Conservation (phyloP, 2,797 vertebrate genomes). For the Gymnoscopelus braueri region DNA sequence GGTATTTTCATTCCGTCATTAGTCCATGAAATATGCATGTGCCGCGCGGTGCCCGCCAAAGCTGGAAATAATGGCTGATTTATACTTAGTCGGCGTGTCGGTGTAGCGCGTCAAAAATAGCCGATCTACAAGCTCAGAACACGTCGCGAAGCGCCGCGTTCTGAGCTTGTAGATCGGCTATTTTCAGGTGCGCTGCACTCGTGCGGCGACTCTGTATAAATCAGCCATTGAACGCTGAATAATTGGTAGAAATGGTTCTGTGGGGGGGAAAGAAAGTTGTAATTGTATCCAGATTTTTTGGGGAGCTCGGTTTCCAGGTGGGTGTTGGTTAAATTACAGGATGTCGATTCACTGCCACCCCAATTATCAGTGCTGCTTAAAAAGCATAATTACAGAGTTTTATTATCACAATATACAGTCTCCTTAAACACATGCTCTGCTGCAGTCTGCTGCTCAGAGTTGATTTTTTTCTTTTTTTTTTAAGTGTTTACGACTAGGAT, state of each 20-base stretch:
- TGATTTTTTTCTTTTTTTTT: too few species aligned
- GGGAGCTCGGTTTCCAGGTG: slow-evolving; percentile 85
- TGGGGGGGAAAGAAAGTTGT: slow-evolving; percentile 36
- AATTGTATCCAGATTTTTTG: slow-evolving; percentile 86
- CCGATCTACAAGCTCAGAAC: too few species aligned
- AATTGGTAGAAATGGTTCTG: not conserved
- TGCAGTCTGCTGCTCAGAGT: too few species aligned
- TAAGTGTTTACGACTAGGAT: too few species aligned
- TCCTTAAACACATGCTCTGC: not conserved
- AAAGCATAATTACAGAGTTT: slow-evolving; percentile 64
- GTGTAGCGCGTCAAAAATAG: too few species aligned
- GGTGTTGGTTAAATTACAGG: slow-evolving; percentile 81
- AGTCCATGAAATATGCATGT: not conserved
- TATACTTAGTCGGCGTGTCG: too few species aligned
- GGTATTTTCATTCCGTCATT: not conserved
- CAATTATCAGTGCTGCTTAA: slow-evolving; percentile 87
- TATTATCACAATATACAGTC: not conserved
- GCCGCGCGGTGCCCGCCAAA: not conserved
- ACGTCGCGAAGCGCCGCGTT: too few species aligned
- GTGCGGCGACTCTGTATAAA: too few species aligned
- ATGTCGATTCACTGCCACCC: slow-evolving; percentile 84
- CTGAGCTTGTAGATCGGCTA: too few species aligned
- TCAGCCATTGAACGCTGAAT: not conserved
- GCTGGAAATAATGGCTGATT: not conserved
- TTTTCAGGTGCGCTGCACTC: too few species aligned